Percentiles rank a stretch among this genome's conserved stretches.
phyloP scores from a whole-genome alignment of 2,113 vertebrate species.

The Carassius carassius region DNA sequence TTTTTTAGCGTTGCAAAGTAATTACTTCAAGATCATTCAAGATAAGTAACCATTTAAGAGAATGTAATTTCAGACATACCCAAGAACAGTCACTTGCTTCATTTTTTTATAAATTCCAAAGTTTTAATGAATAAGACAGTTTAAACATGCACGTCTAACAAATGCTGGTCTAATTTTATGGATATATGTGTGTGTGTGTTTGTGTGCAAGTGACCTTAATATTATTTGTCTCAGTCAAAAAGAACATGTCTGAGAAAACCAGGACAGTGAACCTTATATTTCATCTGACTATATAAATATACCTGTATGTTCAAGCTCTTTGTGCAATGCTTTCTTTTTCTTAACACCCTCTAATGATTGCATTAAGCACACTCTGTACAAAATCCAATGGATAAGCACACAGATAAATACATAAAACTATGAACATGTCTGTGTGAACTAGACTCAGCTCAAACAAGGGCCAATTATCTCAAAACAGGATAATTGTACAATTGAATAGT shows the following conservation, averaged over 20 bases:
- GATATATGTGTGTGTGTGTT: neutral
- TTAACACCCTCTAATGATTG: neutral
- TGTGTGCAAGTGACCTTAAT: neutral
- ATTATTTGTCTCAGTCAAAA: neutral
- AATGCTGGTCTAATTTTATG: no score
- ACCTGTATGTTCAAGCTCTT: neutral
- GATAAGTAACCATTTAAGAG: neutral
- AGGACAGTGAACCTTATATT: neutral
- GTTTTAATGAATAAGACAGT: neutral
- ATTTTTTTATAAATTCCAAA: neutral
- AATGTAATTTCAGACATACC: neutral
- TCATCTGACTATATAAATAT: neutral
- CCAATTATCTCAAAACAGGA: neutral
- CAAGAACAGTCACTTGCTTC: neutral
- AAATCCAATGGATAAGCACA: neutral
- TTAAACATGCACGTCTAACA: neutral
- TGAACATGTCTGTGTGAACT: neutral
- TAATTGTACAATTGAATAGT: conserved; percentile 16
- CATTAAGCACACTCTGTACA: neutral
- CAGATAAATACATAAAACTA: neutral
- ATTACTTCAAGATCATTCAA: neutral
- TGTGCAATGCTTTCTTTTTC: neutral
- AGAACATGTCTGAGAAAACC: neutral
- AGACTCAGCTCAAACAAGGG: conserved; percentile 24
- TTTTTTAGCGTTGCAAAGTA: neutral